Evolutionary conservation across 2,888 invertebrate genomes (phyloP).

Genomic region (Sinelater perroti): DNA sequence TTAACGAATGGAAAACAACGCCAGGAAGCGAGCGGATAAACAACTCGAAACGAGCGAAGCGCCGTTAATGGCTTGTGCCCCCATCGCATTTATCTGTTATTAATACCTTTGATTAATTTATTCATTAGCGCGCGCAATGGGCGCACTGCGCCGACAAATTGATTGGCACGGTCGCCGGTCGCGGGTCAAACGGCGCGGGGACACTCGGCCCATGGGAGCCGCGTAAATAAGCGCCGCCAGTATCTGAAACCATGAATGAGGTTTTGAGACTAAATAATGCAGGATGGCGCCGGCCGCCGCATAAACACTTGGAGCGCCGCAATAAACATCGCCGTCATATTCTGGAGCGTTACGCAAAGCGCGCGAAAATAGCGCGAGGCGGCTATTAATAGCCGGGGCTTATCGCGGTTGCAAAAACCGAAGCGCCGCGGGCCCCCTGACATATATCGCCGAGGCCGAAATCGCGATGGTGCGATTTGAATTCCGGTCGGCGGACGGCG

Average conservation of each 20-base stretch:
- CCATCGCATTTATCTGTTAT: slow-evolving; percentile 12
- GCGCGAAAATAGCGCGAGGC: too few relatives aligned
- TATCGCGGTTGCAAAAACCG: too few relatives aligned
- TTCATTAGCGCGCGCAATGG: slow-evolving; percentile 9
- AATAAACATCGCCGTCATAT: too few relatives aligned
- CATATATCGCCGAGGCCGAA: too few relatives aligned
- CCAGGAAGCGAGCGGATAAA: too few relatives aligned
- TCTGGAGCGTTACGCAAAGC: too few relatives aligned
- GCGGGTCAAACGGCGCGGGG: slow-evolving; percentile 31
- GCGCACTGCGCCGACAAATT: slow-evolving; percentile 27
- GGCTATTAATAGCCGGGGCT: too few relatives aligned
- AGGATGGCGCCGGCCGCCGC: slow-evolving; percentile 40
- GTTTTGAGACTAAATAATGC: slow-evolving; percentile 38
- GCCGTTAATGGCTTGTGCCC: slow-evolving; percentile 3
- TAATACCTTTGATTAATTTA: slow-evolving; percentile 23
- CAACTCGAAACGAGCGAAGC: slow-evolving; percentile 3
- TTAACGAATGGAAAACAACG: too few relatives aligned
- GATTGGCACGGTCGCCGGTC: slow-evolving; percentile 19
- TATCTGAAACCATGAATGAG: slow-evolving; percentile 42
- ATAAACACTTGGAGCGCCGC: slow-evolving; percentile 35
- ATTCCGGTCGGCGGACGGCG: too few relatives aligned
- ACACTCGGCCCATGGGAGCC: slow-evolving; percentile 36
- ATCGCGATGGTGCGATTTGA: too few relatives aligned
- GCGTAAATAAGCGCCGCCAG: slow-evolving; percentile 39
- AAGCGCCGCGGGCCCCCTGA: too few relatives aligned